Conservation (phyloP, 2,797 vertebrate genomes). For the Ptychadena robeensis region DNA sequence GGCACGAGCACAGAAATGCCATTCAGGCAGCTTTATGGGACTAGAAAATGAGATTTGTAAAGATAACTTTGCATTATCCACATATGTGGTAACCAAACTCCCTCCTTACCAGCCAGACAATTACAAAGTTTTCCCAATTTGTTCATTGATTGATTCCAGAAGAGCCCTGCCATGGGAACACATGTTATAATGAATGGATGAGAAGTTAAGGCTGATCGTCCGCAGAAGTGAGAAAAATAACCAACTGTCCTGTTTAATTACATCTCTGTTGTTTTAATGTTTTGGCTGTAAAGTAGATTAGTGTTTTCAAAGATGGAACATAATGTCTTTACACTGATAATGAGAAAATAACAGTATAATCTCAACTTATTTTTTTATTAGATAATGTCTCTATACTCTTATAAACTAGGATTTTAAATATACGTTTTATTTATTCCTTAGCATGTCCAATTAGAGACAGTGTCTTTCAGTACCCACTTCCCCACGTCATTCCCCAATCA, state of each 20-base stretch:
- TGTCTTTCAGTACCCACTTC: no score
- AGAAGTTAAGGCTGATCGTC: slow-evolving; percentile 29
- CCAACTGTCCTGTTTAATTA: neutral
- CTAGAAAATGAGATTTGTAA: slow-evolving; percentile 37
- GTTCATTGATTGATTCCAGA: slow-evolving; percentile 14
- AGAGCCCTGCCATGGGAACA: slow-evolving; percentile 1
- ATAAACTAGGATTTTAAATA: no score
- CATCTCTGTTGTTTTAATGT: slow-evolving; percentile 11
- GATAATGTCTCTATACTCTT: no score
- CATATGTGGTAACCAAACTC: slow-evolving; percentile 33
- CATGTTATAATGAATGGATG: slow-evolving; percentile 41
- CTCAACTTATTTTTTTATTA: no score
- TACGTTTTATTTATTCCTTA: no score
- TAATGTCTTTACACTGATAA: slow-evolving; percentile 41
- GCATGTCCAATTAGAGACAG: no score
- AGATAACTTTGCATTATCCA: slow-evolving; percentile 47
- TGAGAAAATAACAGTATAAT: slow-evolving; percentile 40
- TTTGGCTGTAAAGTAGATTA: slow-evolving; percentile 44
- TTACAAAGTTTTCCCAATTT: slow-evolving; percentile 32
- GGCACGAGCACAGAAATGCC: slow-evolving; percentile 57
- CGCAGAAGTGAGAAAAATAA: neutral
- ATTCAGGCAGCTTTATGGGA: slow-evolving; percentile 39
- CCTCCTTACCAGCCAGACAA: neutral
- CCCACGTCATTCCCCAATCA: no score
- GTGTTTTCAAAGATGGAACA: slow-evolving; percentile 51